Evolutionary conservation across 2,797 vertebrate species (phyloP), one percentile per base, ranked within the genome.

Genomic region (Danionella dracula): DNA sequence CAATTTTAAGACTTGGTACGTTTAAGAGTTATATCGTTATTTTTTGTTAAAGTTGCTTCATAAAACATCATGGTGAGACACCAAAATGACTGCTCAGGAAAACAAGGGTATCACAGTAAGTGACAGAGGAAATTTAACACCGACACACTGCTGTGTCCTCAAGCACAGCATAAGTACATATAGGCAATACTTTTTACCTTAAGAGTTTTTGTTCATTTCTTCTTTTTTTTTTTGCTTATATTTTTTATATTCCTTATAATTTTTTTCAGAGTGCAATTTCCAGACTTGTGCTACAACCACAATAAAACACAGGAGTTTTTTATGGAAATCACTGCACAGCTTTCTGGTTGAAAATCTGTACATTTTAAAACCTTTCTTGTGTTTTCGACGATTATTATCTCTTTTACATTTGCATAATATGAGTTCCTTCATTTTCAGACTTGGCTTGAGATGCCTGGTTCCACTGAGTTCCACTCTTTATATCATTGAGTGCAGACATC

Each of bases 331-430:
- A 95, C 93, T 93, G 94, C 92, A 93, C 93, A 94, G 93, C 92
- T 92, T 93, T 94, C 90, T 94, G 92, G 92, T 92, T 92, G 92
- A 90, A 66, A 94, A 89, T 93, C 92, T 94, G 92, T 94, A 96
- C 93, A 95, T 81, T 78, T 76, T 78, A 92, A 93, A 90, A 87
- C 80, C 75, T 77, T 80, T 73, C 61, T 76, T 50, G 60, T 76
- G 76, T 50, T 60, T 59, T 74, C 68, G 66, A 84, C 73, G 19
- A 74, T 79, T 73, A 74, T 77, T 56, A 76, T 74, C 70, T 76
- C 63, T 79, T 74, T 59, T 74, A 61, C 79, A 82, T 92, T 95
- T 95, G 93, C 93, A 96, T 96, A 96, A 95, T 91, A 90, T 90
- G 92, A 89, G 80, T 91, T 93, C 89, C 88, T 84, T 86, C 79